A percentile compares a stretch with the other conserved stretches of the same genome.
phyloP scores from a whole-genome alignment of 1,140 invertebrate genomes.

The Sesamia nonagrioides region DNA sequence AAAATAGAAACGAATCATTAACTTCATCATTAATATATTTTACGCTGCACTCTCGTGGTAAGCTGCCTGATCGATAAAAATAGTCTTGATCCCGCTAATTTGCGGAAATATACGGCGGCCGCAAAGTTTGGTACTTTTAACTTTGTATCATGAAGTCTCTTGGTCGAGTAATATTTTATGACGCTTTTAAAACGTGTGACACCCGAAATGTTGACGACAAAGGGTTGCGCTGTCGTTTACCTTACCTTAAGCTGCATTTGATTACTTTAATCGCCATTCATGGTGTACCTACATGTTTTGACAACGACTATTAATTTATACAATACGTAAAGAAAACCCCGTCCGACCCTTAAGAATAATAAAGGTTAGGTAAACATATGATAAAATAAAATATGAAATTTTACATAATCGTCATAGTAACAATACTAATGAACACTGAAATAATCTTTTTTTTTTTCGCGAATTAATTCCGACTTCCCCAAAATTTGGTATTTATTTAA shows the following conservation, averaged over 20 bases:
- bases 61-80: conserved; percentile 1
- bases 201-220: not conserved
- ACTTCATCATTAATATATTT: not conserved
- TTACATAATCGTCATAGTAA: too few species aligned
- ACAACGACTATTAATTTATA: not conserved
- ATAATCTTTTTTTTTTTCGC: too few species aligned
- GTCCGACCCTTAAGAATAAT: too few species aligned
- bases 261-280: not conserved
- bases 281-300: conserved; percentile 4
- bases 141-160: conserved; percentile 18
- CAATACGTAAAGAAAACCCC: too few species aligned
- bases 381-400: too few species aligned
- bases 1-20: too few species aligned
- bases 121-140: conserved; percentile 26
- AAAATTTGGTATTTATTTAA: too few species aligned
- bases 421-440: too few species aligned
- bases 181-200: conserved; percentile 22
- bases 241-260: not conserved
- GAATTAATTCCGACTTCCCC: too few species aligned
- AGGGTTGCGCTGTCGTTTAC: not conserved
- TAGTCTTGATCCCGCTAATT: not conserved
- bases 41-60: not conserved
- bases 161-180: conserved; percentile 36
- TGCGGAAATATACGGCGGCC: not conserved
- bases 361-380: too few species aligned